Evolutionary conservation across 2,113 vertebrate species (phyloP).

Genomic region (Ailuropoda melanoleuca): DNA sequence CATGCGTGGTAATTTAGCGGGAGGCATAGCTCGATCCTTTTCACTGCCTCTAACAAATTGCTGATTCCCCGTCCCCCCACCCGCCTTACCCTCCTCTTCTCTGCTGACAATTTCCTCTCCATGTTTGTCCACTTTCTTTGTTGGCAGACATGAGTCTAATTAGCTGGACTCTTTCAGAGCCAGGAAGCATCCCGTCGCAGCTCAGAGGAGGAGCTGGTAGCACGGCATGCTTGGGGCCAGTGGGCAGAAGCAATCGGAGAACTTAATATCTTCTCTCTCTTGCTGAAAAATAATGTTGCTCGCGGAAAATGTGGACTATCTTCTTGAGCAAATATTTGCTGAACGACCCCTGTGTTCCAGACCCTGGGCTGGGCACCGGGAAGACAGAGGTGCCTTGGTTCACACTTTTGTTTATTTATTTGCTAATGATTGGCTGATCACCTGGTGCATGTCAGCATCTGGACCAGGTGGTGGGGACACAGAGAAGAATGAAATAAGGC

Average conservation of each 20-base stretch:
- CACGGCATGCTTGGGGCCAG: not conserved
- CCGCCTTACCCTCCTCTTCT: not conserved
- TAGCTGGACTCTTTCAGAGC: not conserved
- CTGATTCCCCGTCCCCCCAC: not conserved
- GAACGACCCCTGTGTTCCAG: not conserved
- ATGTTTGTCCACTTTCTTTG: not conserved
- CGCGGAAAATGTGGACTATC: not conserved
- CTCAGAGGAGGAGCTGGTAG: not conserved
- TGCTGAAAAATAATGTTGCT: not conserved
- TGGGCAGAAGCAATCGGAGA: not conserved
- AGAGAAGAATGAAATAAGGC: not conserved
- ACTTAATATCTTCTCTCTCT: too few relatives aligned
- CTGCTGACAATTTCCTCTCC: not conserved
- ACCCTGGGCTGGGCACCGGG: not conserved
- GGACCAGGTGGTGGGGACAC: too few relatives aligned
- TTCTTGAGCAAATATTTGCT: not conserved
- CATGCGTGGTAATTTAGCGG: conserved; percentile 12
- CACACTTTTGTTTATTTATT: not conserved
- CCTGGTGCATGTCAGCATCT: not conserved
- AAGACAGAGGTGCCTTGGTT: not conserved
- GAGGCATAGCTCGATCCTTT: not conserved
- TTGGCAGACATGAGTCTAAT: conserved; percentile 7
- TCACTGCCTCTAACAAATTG: conserved; percentile 41
- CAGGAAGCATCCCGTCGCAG: not conserved
- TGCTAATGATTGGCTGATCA: not conserved